phyloP scores from a whole-genome alignment of 2,888 invertebrate species.

The Metallyticus violacea region DNA sequence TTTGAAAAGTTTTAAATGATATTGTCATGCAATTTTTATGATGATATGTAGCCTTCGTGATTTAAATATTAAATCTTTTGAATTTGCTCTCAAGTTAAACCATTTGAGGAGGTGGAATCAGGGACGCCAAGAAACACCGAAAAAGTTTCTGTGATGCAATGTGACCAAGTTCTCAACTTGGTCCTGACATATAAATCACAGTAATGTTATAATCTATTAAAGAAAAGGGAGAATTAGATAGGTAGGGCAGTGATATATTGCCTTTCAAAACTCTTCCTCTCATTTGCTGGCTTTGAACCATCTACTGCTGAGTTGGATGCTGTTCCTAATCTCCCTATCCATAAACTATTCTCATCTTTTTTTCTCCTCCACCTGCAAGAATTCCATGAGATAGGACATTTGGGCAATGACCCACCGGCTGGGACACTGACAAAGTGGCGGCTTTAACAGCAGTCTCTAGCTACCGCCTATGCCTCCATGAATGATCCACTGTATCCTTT shows the following conservation, averaged over 20 bases:
- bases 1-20: too few species aligned
- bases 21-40: too few species aligned
- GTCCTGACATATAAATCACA: not conserved
- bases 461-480: too few species aligned
- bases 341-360: too few species aligned
- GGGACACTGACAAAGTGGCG: not conserved
- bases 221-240: not conserved
- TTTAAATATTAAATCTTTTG: too few species aligned
- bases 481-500: not conserved
- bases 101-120: too few species aligned
- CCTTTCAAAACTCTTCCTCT: not conserved
- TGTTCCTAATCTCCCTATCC: not conserved
- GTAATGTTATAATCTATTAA: not conserved
- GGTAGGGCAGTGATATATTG: not conserved
- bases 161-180: too few species aligned
- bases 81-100: too few species aligned
- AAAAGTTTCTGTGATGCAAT: too few species aligned
- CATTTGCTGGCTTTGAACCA: not conserved
- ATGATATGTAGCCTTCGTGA: too few species aligned
- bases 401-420: not conserved
- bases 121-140: too few species aligned
- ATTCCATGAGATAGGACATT: not conserved
- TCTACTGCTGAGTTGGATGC: not conserved
- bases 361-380: not conserved
- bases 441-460: too few species aligned